These are phyloP conservation scores for Crocuta crocuta DNA, from an alignment of 2,113 vertebrate species.

Conservation along the genomic window DNA sequence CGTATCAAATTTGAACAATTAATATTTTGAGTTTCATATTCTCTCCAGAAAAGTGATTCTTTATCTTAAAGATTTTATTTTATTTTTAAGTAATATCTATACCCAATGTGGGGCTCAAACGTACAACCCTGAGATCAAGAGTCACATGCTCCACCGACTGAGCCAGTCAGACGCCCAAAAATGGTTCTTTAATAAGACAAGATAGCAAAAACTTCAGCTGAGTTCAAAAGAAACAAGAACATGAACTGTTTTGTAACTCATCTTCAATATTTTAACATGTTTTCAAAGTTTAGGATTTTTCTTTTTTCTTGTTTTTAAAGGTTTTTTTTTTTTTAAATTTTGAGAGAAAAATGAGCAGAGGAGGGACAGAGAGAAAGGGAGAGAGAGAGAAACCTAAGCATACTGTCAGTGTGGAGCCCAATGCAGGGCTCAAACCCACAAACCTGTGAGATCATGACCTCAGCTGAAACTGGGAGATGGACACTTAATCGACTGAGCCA, in stretches of 20 bases:
- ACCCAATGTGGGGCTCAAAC: neutral
- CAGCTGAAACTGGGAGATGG: no score
- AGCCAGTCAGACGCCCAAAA: neutral
- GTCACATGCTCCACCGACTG: neutral
- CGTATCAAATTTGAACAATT: neutral
- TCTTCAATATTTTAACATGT: neutral
- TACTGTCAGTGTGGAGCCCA: no score
- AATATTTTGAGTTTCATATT: slow-evolving; percentile 5
- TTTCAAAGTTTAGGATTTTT: slow-evolving; percentile 35
- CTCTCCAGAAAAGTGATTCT: neutral
- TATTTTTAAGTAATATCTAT: neutral
- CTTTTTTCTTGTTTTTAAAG: no score
- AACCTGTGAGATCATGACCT: no score
- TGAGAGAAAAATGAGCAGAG: no score
- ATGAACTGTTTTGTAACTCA: neutral
- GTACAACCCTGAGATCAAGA: neutral
- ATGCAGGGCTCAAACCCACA: no score
- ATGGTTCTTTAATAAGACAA: neutral
- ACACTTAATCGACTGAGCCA: no score
- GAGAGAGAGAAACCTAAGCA: no score
- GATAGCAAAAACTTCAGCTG: neutral
- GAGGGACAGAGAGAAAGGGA: no score
- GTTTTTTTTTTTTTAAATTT: no score
- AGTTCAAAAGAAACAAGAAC: slow-evolving; percentile 32
- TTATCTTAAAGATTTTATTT: neutral